Percentiles rank a stretch among this genome's conserved stretches.
These are phyloP conservation scores for Metaphire vulgaris DNA, from an alignment of 1,140 invertebrate species.

Conservation along the genomic window DNA sequence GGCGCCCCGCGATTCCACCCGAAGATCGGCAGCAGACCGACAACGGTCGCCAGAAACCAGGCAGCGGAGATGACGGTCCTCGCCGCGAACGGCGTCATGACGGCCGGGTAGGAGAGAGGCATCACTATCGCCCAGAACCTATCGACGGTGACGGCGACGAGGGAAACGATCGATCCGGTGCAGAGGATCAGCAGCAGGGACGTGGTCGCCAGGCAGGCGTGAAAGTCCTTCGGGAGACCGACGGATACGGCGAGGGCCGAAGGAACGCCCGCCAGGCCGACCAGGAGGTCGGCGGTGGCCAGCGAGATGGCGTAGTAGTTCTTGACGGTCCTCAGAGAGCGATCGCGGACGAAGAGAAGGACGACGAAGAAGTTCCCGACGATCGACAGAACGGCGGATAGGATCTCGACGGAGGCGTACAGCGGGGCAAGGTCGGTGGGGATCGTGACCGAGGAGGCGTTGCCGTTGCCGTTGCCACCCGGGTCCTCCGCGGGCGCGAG, in stretches of 20 bases:
- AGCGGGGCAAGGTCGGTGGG: constrained; percentile 36
- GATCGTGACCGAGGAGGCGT: too few species aligned
- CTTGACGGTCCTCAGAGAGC: constrained; percentile 68
- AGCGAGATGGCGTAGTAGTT: constrained; percentile 85
- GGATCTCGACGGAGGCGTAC: constrained; percentile 68
- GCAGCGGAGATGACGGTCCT: too few species aligned
- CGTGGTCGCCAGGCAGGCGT: constrained; percentile 70
- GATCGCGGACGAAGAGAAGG: constrained; percentile 69
- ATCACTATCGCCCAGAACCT: constrained; percentile 84
- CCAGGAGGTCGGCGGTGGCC: constrained; percentile 64
- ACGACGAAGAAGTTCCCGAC: constrained; percentile 79
- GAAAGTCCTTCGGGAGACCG: constrained; percentile 67
- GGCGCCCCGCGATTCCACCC: too few species aligned
- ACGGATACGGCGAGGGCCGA: constrained; percentile 73
- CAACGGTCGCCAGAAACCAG: too few species aligned
- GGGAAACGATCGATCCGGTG: constrained; percentile 78
- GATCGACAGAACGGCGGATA: constrained; percentile 72
- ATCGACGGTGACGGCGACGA: constrained; percentile 83
- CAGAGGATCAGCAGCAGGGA: constrained; percentile 78
- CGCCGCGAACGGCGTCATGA: too few species aligned
- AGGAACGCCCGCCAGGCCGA: constrained; percentile 64
- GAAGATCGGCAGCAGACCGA: too few species aligned
- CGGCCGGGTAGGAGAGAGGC: constrained; percentile 83
- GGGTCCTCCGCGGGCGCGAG: too few species aligned
- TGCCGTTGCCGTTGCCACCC: too few species aligned